Base-by-base conservation (phyloP, 2,888 invertebrate species). In the Nyleta sp. region DNA sequence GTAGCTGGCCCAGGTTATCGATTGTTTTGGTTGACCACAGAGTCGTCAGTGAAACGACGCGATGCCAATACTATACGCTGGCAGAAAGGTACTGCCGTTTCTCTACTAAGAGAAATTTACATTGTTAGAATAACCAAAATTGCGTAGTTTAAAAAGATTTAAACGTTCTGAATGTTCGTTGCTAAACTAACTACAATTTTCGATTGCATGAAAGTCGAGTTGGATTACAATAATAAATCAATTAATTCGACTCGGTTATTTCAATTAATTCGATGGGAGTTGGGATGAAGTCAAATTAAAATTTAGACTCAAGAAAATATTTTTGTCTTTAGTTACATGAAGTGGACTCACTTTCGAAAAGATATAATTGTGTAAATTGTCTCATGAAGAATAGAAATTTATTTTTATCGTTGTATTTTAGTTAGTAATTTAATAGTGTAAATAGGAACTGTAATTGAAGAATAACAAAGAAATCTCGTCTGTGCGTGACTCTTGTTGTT, bases 21-120 rank as follows among this genome's bases (percentile, higher is more conserved):
- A 75, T 75, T 75, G 60, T 75, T 75, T 62, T 55, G 74, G 74
- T 75, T 75, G 68, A 75, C 74, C 74, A 62, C 74, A 68, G 42
- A 75, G 55, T 75, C 74, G 52, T 74, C 68, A 75, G 74, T 53
- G 60, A 67, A 67, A 75, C 62, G 68, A 53, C 33, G 11, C 20
- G 40, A 31, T 75, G 68, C 68, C 67, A 68, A 62, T 75, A 60
- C 60, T 53, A 15, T 35, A 42, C 24, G 35, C 60, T 62, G 48
- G n/a, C 55, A 68, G 60, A 60, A 72, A 72, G 72, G 28, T 35
- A 48, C 35, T 20, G 15, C 17, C 33, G 24, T 40, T 50, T 40
- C 40, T 40, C 28, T 8, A 15, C 50, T 38, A 44, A 73, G 59
- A 60, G 60, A 74, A 53, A 74, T 74, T 67, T 55, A 44, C 52